Conservation (phyloP, 64 coral and sea anemone species). For the Stichodactyla mertensii region DNA sequence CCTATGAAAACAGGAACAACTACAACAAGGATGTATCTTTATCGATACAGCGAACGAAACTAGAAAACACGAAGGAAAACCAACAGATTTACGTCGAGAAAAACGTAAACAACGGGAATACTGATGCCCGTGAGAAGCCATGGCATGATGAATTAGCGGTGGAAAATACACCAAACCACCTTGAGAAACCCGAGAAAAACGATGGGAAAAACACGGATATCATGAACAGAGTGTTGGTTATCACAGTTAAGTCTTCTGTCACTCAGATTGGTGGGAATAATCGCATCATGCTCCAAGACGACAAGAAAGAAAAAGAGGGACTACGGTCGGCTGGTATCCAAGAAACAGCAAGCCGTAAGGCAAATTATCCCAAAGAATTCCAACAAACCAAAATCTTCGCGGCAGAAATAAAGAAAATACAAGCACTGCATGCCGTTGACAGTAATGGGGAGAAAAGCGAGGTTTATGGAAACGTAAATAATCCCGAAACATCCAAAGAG, state of each 20-base stretch:
- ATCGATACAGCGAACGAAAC: background rate
- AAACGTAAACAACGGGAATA: background rate
- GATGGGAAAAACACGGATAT: background rate
- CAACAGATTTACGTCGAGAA: background rate
- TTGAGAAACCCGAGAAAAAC: background rate
- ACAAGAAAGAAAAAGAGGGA: background rate
- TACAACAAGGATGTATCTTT: background rate
- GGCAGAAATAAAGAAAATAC: background rate
- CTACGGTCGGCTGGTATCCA: no score
- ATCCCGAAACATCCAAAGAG: background rate
- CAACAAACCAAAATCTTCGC: background rate
- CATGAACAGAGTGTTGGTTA: background rate
- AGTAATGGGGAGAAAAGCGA: no score
- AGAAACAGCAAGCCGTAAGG: no score
- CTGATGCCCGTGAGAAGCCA: background rate
- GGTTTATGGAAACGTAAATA: no score
- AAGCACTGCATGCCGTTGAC: no score
- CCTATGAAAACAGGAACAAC: background rate
- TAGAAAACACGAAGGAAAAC: background rate
- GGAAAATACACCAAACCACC: background rate
- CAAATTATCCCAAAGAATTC: no score
- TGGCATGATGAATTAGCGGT: background rate
- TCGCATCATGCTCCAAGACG: background rate
- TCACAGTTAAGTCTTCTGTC: background rate
- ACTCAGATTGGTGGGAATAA: background rate